Conservation (phyloP, 2,888 invertebrate genomes). For the Melinopterus prodromus region DNA sequence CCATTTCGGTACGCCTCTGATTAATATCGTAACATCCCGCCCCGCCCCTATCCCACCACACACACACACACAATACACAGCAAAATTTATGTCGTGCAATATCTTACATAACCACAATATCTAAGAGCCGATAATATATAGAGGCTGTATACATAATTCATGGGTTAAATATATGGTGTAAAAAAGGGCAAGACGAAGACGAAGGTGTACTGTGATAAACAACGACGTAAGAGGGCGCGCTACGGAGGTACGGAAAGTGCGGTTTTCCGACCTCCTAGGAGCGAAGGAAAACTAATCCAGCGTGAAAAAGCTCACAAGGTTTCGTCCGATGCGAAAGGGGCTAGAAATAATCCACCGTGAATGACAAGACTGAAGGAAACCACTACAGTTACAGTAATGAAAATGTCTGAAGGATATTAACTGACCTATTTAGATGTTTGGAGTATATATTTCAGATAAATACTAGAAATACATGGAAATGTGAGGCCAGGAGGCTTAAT, state of each 20-base stretch:
- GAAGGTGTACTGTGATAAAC: neutral
- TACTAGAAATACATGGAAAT: neutral
- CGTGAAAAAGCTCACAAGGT: neutral
- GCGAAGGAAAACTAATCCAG: neutral
- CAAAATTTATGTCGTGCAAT: too few species aligned
- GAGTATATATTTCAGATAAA: neutral
- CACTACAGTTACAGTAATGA: neutral
- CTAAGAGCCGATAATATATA: neutral
- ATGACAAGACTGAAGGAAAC: neutral
- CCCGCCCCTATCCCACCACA: too few species aligned
- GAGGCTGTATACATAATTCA: neutral
- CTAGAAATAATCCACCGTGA: neutral
- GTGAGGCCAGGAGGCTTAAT: too few species aligned
- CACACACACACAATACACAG: too few species aligned
- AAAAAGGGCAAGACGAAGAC: neutral
- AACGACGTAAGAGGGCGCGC: neutral
- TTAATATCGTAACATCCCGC: too few species aligned
- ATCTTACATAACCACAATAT: neutral
- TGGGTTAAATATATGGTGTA: neutral
- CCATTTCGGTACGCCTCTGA: too few species aligned
- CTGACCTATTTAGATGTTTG: neutral
- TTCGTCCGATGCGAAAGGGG: neutral
- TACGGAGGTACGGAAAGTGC: neutral
- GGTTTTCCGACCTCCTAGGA: neutral
- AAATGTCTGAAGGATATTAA: neutral